Conservation (phyloP, 2,888 invertebrate species). For the Noctua comes region DNA sequence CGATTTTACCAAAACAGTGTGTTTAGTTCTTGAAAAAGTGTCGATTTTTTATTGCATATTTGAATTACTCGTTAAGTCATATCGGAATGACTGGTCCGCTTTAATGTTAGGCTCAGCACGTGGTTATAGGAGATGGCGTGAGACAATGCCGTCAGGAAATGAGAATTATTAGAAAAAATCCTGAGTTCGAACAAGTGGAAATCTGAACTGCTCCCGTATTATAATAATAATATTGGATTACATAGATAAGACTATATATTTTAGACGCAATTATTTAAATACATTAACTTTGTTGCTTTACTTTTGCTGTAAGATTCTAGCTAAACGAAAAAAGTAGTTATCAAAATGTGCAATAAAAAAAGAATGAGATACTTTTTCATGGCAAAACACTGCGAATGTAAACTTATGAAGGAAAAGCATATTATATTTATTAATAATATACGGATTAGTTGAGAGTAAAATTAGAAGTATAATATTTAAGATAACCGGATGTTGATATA, state of each 20-base stretch:
- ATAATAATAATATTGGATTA: neutral
- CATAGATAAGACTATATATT: neutral
- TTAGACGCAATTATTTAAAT: neutral
- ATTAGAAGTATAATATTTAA: constrained; percentile 29
- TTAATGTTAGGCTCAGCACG: too few relatives aligned
- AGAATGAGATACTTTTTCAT: constrained; percentile 11
- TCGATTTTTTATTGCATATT: constrained; percentile 24
- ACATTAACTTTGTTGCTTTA: neutral
- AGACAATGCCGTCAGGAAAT: neutral
- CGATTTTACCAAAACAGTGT: constrained; percentile 17
- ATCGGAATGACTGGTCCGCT: neutral
- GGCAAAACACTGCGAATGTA: constrained; percentile 9
- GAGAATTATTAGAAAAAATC: neutral
- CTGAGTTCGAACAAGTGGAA: neutral
- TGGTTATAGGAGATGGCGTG: neutral
- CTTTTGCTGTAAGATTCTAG: neutral
- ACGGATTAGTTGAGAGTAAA: constrained; percentile 38
- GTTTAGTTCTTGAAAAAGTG: constrained; percentile 10
- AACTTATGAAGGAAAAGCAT: constrained; percentile 11
- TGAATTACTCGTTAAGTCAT: neutral
- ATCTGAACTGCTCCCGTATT: neutral
- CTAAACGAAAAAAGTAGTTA: neutral
- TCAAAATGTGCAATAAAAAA: constrained; percentile 24
- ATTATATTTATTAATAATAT: constrained; percentile 31
- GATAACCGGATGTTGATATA: constrained; percentile 34